phyloP scores from a whole-genome alignment of 2,113 vertebrate species.

The Mixornis gularis region DNA sequence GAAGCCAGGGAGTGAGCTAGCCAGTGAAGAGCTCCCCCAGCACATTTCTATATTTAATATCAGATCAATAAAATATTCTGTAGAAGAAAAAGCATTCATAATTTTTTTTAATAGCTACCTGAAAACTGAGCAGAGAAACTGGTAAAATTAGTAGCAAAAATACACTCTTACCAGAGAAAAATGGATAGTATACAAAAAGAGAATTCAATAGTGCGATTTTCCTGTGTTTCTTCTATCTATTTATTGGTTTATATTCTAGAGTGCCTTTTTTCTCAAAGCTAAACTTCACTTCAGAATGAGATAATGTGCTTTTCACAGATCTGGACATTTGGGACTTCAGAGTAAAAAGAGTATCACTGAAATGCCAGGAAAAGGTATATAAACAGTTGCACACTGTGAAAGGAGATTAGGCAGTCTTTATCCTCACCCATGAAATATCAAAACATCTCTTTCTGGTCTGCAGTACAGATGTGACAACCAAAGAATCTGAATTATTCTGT shows the following conservation, averaged over 20 bases:
- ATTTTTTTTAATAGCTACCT: background rate
- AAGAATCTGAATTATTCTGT: background rate
- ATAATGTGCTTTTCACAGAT: background rate
- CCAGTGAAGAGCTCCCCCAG: no score
- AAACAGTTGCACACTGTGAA: background rate
- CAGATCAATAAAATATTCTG: background rate
- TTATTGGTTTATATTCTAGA: background rate
- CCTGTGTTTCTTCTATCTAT: background rate
- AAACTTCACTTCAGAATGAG: background rate
- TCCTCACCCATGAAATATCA: background rate
- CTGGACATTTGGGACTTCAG: background rate
- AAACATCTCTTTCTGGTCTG: background rate
- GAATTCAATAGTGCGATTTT: background rate
- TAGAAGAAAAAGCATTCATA: background rate
- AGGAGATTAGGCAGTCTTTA: conserved; percentile 2
- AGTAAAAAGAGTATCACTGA: background rate
- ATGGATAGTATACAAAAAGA: background rate
- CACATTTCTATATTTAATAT: no score
- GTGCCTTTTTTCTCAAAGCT: background rate
- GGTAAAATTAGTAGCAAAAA: background rate
- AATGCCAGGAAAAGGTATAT: background rate
- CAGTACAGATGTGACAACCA: background rate
- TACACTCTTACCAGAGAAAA: background rate
- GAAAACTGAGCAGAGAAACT: background rate
- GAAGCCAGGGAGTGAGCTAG: no score